These are phyloP conservation scores for Nycticebus coucang DNA, from an alignment of 2,113 vertebrate genomes.

Conservation along the genomic window DNA sequence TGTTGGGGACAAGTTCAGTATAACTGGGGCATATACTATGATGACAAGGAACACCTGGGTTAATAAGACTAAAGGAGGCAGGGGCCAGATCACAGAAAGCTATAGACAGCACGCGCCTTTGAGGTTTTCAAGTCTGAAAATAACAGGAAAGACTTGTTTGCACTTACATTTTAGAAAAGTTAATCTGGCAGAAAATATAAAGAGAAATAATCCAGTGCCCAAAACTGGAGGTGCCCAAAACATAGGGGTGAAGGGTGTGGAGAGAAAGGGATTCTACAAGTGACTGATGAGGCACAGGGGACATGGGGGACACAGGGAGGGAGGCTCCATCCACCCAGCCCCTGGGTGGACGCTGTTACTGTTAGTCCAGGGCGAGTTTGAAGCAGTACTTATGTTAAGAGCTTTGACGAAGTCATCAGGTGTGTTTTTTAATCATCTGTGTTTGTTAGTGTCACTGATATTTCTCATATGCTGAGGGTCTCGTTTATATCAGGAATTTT, in stretches of 20 bases:
- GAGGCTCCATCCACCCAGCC: neutral
- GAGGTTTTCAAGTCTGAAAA: neutral
- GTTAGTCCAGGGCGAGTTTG: fast-evolving
- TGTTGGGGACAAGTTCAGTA: neutral
- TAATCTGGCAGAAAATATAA: neutral
- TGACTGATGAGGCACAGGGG: neutral
- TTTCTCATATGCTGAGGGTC: neutral
- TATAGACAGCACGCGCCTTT: fast-evolving
- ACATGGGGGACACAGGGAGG: too few relatives aligned
- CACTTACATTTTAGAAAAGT: neutral
- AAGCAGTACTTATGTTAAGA: neutral
- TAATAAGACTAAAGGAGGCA: neutral
- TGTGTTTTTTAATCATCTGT: neutral
- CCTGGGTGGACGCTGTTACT: fast-evolving
- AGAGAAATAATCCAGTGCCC: neutral
- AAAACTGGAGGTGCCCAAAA: too few relatives aligned
- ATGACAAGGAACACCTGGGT: neutral
- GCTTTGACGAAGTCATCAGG: neutral
- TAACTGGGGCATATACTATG: fast-evolving
- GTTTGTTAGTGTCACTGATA: too few relatives aligned
- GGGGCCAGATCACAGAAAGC: neutral
- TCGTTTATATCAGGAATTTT: neutral
- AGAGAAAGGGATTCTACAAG: neutral
- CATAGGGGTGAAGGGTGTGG: too few relatives aligned
- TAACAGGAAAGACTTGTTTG: neutral